Percentiles rank a stretch among this genome's conserved stretches.
These are phyloP conservation scores for Eubasilissa regina DNA, from an alignment of 1,140 invertebrate species.

Conservation along the genomic window DNA sequence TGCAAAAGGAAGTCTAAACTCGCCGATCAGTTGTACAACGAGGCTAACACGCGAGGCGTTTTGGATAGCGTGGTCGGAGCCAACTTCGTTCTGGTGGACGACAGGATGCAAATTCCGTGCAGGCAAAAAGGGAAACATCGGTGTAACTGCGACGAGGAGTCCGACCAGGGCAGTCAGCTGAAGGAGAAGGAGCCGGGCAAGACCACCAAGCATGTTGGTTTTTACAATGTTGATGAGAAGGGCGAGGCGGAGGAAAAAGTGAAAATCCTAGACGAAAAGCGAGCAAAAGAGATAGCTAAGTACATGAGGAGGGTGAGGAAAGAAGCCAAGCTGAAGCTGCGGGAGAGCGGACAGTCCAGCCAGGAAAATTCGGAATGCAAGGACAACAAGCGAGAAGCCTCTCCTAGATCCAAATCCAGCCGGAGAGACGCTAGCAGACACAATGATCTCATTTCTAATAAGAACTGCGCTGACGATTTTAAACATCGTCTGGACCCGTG, in stretches of 20 bases:
- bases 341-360: constrained; percentile 64
- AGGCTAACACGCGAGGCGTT: constrained; percentile 47
- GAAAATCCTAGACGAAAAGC: constrained; percentile 63
- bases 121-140: constrained; percentile 81
- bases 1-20: constrained; percentile 42
- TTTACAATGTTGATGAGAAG: constrained; percentile 60
- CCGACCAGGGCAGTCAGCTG: constrained; percentile 62
- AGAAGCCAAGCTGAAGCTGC: constrained; percentile 66
- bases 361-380: constrained; percentile 61
- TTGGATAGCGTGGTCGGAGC: constrained; percentile 46
- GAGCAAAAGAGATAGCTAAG: constrained; percentile 69
- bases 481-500: background rate
- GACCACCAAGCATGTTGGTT: too few species aligned
- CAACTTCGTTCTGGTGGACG: constrained; percentile 73
- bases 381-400: background rate
- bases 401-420: background rate
- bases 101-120: constrained; percentile 80
- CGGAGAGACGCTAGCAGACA: constrained; percentile 3
- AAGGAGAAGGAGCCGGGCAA: constrained; percentile 54
- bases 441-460: constrained; percentile 46
- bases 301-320: constrained; percentile 68
- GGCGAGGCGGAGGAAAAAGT: constrained; percentile 33
- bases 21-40: constrained; percentile 41
- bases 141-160: constrained; percentile 77
- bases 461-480: constrained; percentile 47